A percentile compares a stretch with the other conserved stretches of the same genome.
Conservation (phyloP, 2,888 invertebrate genomes). For the Melanchra persicariae region DNA sequence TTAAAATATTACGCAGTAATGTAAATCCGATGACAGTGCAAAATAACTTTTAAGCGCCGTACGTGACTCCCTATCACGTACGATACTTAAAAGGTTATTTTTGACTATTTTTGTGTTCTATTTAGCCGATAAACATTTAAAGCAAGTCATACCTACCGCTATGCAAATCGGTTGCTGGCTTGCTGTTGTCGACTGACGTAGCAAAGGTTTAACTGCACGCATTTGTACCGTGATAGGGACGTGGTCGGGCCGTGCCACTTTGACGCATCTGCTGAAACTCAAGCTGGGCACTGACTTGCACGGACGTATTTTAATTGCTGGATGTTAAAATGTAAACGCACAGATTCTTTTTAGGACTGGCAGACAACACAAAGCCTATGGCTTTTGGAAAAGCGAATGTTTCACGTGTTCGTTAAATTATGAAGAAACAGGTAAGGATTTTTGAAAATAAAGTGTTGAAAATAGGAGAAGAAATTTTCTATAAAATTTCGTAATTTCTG, state of each 20-base stretch:
- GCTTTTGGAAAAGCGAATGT: too few species aligned
- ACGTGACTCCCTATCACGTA: background rate
- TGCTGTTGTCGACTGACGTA: background rate
- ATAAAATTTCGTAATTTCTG: too few species aligned
- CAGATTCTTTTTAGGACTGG: too few species aligned
- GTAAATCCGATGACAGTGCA: slow-evolving; percentile 34
- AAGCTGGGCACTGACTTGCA: background rate
- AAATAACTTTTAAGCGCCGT: background rate
- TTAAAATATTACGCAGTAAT: slow-evolving; percentile 18
- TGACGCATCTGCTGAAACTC: background rate
- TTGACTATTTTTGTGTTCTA: slow-evolving; percentile 3
- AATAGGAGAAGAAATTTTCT: too few species aligned
- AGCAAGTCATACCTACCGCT: slow-evolving; percentile 21
- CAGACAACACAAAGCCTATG: too few species aligned
- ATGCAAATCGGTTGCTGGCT: background rate
- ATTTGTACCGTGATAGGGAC: background rate
- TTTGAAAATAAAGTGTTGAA: too few species aligned
- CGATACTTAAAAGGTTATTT: slow-evolving; percentile 2
- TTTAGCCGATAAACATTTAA: slow-evolving; percentile 10
- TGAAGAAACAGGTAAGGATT: too few species aligned
- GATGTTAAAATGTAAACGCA: too few species aligned
- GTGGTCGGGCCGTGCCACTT: background rate
- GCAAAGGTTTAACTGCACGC: background rate
- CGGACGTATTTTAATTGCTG: background rate
- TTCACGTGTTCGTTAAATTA: too few species aligned